Base-by-base conservation (phyloP, 35 echinoderm and acorn worm species). In the Stichopus chloronotus region DNA sequence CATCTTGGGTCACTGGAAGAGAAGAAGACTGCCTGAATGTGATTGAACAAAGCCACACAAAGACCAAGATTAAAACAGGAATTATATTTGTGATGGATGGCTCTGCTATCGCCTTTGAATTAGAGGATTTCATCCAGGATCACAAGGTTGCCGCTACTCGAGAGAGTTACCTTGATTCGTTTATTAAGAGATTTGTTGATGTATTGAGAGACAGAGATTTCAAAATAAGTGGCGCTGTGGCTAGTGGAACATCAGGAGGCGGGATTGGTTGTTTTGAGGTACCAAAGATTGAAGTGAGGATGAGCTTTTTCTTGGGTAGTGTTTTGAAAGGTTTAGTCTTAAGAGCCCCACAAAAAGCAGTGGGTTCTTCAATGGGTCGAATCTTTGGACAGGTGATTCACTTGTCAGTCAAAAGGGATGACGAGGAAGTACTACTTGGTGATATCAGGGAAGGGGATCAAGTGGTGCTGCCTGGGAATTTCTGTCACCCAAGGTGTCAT, bases 401-500 rank as follows among this genome's bases (percentile, higher is more conserved):
- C 61, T 30, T 53, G 87, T 89, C 87, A 20, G 87, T 89, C n/a
- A 89, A 72, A 71, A 69, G 87, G 25, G 61, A 24, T 52, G 65
- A 89, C 19, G 87, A 89, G 24, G 30, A 59, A 21, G 87, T 89
- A 0, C 57, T 30, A 24, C 22, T 91, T 0, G n/a, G 8, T 55
- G 54, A 79, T 5, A 22, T 91, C 54, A 14, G 79, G 5, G 68
- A 53, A 23, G 90, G 90, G 25, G 90, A 91, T 58, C 90, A 91
- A 6, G 76, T 91, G 16, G 76, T 91, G 6, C 69, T 79, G 52
- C 76, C 69, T 17, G 90, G 90, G 78, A 14, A 91, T n/a, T 8
- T 91, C 20, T 6, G 69, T 79, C 90, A 91, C 72, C 90, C 90
- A 22, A 77, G 90, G 56, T 91, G 90, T 58, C 90, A 91, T 16